Conservation (phyloP, 1,140 invertebrate genomes). For the Lordiphosa stackelbergi region DNA sequence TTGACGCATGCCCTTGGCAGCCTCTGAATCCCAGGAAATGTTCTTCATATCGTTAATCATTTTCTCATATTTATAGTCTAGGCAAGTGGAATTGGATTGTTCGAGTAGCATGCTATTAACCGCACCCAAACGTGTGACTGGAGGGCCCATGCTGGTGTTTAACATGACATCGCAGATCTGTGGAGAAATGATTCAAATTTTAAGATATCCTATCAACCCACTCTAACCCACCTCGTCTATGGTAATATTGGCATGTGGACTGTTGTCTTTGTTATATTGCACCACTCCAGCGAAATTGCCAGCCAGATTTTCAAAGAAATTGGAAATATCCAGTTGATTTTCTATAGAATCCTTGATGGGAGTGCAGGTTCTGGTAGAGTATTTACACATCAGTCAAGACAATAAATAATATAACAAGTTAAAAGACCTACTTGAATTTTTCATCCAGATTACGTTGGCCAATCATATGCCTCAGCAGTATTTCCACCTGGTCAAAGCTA, state of each 20-base stretch:
- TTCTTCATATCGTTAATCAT: slow-evolving; percentile 86
- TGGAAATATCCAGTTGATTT: slow-evolving; percentile 85
- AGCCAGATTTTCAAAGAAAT: slow-evolving; percentile 88
- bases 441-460: slow-evolving; percentile 82
- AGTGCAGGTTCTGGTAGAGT: slow-evolving; percentile 84
- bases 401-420: no score
- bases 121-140: slow-evolving; percentile 84
- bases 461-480: slow-evolving; percentile 80
- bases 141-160: slow-evolving; percentile 79
- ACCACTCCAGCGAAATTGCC: slow-evolving; percentile 91
- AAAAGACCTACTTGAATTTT: slow-evolving; percentile 82
- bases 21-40: slow-evolving; percentile 82
- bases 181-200: neutral
- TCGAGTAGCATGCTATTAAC: slow-evolving; percentile 86
- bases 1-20: slow-evolving; percentile 84
- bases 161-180: slow-evolving; percentile 86
- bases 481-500: slow-evolving; percentile 83
- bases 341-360: slow-evolving; percentile 82
- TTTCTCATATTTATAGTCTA: slow-evolving; percentile 89
- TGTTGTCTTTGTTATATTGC: slow-evolving; percentile 96
- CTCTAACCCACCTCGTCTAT: slow-evolving; percentile 81
- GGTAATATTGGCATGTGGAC: slow-evolving; percentile 86
- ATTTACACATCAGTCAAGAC: neutral
- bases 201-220: no score
- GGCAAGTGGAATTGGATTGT: slow-evolving; percentile 84